These are phyloP conservation scores for Nebria brevicollis DNA, from an alignment of 2,888 invertebrate species.

Conservation along the genomic window DNA sequence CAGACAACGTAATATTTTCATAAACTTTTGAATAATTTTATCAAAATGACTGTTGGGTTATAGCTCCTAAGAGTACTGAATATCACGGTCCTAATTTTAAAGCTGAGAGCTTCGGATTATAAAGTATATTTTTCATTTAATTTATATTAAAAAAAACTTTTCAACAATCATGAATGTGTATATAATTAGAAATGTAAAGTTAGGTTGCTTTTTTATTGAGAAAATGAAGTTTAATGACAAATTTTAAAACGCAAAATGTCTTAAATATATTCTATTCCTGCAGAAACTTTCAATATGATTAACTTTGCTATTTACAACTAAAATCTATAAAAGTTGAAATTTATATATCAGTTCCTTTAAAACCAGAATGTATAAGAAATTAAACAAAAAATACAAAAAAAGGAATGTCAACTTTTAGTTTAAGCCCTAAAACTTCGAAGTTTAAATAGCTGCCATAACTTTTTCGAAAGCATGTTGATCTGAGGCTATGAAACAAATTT, in stretches of 20 bases:
- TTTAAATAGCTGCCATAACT: slow-evolving; percentile 46
- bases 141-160: background rate
- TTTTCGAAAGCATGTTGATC: slow-evolving; percentile 39
- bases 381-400: background rate
- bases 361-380: background rate
- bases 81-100: slow-evolving; percentile 43
- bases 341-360: background rate
- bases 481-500: slow-evolving; percentile 45
- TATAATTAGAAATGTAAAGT: no score
- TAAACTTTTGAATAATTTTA: slow-evolving; percentile 46
- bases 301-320: background rate
- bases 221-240: no score
- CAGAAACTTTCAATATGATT: no score
- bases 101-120: slow-evolving; percentile 20
- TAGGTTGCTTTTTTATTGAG: no score
- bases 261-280: no score
- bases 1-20: slow-evolving; percentile 39
- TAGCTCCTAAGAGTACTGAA: slow-evolving; percentile 40
- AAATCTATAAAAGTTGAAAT: background rate
- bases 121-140: slow-evolving; percentile 23
- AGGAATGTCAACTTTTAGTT: slow-evolving; percentile 35
- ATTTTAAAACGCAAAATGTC: no score
- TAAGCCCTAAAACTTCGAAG: slow-evolving; percentile 40
- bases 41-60: slow-evolving; percentile 40
- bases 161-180: no score